Base-by-base conservation (phyloP, 2,113 vertebrate genomes). In the Rhombomys opimus region DNA sequence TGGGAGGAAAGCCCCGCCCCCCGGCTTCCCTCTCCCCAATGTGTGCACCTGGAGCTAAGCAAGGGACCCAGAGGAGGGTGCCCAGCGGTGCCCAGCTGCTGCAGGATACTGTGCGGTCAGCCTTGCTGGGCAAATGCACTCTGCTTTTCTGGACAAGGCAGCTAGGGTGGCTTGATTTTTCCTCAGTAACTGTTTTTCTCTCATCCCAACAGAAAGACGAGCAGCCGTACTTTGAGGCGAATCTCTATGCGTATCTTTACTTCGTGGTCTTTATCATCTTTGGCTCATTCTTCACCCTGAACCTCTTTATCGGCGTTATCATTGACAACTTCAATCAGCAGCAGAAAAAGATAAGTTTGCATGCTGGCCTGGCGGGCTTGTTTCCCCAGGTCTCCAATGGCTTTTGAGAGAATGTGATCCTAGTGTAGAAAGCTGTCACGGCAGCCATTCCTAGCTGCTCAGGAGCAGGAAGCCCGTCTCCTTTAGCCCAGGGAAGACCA, bases 261-360 rank as follows among this genome's bases (percentile, higher is more conserved):
- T 99, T 99, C 91, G 99, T 99, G 50, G 68, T 99, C 98, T 99
- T 99, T 97, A 99, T 99, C 98, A 99, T 99, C 97, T 99, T 99
- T 65, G 99, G 99, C 95, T 99, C 99, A 46, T 99, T 99, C 98
- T 99, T 99, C 98, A 99, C 99, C 84, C 97, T 99, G 96, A 99
- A 99, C 92, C 99, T 99, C 96, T 99, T 99, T 96, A 99, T 99
- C 35, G 99, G 99, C 65, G 99, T 99, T 90, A 99, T 99, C 93
- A 99, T 99, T 93, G 99, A 99, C 98, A 99, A 99, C 98, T 99
- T 99, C 98, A 99, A 99, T 97, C 99, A 99, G 96, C 99, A 99
- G 98, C 99, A 99, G 97, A 99, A 99, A 99, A 99, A 99, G 99
- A 99, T 99, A 99, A 99, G 99, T 99, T 98, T 97, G 14, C 30